Conservation (phyloP, 2,113 vertebrate species). For the Asarcornis scutulata region DNA sequence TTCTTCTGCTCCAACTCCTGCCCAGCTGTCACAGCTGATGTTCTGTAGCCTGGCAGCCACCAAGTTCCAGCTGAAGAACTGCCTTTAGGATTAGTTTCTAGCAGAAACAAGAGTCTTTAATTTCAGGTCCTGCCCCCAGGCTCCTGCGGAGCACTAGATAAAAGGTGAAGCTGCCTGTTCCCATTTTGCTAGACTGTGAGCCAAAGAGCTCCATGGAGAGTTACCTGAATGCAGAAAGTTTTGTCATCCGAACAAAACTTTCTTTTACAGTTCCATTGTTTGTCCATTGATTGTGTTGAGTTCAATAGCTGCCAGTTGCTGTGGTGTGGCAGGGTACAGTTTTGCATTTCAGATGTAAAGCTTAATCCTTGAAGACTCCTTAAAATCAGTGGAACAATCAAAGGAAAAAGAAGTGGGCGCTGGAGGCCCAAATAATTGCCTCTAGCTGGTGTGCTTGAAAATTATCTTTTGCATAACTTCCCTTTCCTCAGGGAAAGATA, state of each 20-base stretch:
- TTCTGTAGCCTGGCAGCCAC: not conserved
- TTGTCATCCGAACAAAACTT: not conserved
- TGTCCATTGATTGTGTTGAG: not conserved
- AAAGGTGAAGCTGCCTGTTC: not conserved
- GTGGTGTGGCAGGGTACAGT: not conserved
- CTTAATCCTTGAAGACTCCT: not conserved
- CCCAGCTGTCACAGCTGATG: not conserved
- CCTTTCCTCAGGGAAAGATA: not conserved
- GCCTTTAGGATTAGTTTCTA: not conserved
- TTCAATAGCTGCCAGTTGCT: not conserved
- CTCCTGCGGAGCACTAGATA: not conserved
- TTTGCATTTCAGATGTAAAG: not conserved
- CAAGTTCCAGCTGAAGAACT: not conserved
- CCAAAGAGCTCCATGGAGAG: not conserved
- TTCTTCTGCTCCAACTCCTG: not conserved
- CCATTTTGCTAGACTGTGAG: not conserved
- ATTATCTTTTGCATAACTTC: not conserved
- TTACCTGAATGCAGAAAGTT: not conserved
- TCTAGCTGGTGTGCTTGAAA: not conserved
- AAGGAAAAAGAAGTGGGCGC: not conserved
- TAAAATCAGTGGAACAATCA: not conserved
- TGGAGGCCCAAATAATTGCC: not conserved
- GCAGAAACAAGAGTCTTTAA: not conserved
- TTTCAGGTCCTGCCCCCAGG: not conserved
- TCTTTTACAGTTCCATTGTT: not conserved